A percentile compares a stretch with the other conserved stretches of the same genome.
These are phyloP conservation scores for Cavia porcellus DNA, from an alignment of 2,113 vertebrate genomes.

Conservation along the genomic window DNA sequence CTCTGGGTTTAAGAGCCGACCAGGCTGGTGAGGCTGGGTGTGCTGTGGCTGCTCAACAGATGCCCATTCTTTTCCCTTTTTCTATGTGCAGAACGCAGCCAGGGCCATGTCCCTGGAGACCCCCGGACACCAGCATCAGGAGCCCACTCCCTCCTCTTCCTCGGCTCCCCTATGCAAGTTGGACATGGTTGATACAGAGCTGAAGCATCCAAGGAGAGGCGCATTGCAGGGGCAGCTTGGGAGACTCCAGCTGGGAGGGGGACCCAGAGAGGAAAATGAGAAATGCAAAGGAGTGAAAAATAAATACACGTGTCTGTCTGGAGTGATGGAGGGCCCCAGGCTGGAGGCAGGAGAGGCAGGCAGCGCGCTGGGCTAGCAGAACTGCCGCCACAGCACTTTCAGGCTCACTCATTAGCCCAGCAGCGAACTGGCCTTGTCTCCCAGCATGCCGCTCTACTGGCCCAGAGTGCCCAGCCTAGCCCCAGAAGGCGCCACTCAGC, in stretches of 20 bases:
- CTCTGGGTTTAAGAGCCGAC: not conserved
- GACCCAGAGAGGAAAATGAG: constrained; percentile 75
- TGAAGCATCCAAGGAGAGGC: constrained; percentile 23
- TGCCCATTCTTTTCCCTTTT: not conserved
- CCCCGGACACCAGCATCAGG: too few relatives aligned
- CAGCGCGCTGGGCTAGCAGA: constrained; percentile 60
- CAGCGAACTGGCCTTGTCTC: constrained; percentile 72
- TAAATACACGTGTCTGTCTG: constrained; percentile 84
- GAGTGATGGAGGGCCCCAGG: constrained; percentile 79
- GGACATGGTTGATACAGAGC: not conserved
- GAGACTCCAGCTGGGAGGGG: not conserved
- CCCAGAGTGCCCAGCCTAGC: not conserved
- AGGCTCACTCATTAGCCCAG: constrained; percentile 74
- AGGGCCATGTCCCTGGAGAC: not conserved
- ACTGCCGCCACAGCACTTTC: constrained; percentile 77
- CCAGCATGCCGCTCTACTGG: constrained; percentile 44
- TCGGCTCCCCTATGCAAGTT: not conserved
- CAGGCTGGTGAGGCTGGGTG: not conserved
- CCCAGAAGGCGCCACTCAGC: not conserved
- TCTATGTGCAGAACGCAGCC: not conserved
- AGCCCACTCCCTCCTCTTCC: not conserved
- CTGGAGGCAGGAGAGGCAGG: constrained; percentile 76
- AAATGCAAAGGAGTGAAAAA: constrained; percentile 84
- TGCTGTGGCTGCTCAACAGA: not conserved
- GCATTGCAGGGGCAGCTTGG: constrained; percentile 66